Conservation (phyloP, 2,113 vertebrate genomes). For the Cricetomys ansorgei region DNA sequence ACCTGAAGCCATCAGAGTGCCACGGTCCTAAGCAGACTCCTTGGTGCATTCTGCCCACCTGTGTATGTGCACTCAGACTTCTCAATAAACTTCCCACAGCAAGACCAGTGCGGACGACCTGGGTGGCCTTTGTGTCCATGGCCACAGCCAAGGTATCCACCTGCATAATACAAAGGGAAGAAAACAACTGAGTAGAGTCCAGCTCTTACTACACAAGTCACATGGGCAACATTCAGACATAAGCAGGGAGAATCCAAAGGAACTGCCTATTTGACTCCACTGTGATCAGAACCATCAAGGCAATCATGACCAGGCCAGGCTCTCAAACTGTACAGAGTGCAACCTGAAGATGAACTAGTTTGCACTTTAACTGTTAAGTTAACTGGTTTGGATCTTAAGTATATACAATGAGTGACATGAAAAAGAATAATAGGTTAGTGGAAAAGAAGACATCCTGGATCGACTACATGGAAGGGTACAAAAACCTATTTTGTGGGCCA, state of each 20-base stretch:
- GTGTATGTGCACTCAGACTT: conserved; percentile 88
- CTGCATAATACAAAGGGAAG: conserved; percentile 79
- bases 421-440: neutral
- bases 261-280: neutral
- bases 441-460: neutral
- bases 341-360: neutral
- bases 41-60: conserved; percentile 64
- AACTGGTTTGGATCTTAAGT: conserved; percentile 1
- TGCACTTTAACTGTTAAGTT: neutral
- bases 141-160: conserved; percentile 97
- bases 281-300: neutral
- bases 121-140: conserved; percentile 96
- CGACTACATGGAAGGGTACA: neutral
- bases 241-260: neutral
- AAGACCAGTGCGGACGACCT: conserved; percentile 95
- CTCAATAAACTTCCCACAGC: conserved; percentile 92
- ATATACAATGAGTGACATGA: neutral
- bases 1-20: conserved; percentile 87
- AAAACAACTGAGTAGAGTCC: neutral
- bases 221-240: neutral
- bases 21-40: conserved; percentile 89
- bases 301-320: neutral
- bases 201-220: neutral
- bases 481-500: neutral
- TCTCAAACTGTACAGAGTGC: neutral